Evolutionary conservation across 2,797 vertebrate genomes (phyloP), one percentile per base, ranked within the genome.

Genomic region (Anguilla obscura): DNA sequence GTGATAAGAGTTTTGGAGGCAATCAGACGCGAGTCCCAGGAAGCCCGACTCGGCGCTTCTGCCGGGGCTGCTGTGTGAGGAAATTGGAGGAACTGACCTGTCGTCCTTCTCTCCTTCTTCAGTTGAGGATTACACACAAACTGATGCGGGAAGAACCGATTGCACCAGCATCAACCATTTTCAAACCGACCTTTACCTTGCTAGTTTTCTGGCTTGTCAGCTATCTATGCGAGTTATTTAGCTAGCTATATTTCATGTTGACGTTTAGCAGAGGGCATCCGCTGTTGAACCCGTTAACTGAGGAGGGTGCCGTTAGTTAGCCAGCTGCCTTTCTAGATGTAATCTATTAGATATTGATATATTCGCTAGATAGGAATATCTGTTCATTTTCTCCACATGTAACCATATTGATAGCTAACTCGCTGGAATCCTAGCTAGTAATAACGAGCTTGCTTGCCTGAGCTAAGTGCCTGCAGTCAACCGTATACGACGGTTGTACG

Each of bases 141-240:
- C 90, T 86, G 91, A 94, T 91, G 90, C 91, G 92, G 88, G 50
- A 92, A 89, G 90, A 71, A 88, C 66, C 58, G 88, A 71, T 90
- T 84, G 86, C 83, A 86, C 84, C 91, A 88, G 58, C 76, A 63
- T 24, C 89, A 89, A 40, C 88, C 89, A 76, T 86, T 89, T 90
- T 87, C 58, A 91, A 0, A 85, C 87, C 83, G 85, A 87, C 87
- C 50, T 56, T 86, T 48, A 3, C 45, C 79, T n/a, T 45, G 76
- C 40, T 48, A 10, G 36, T 40, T 27, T 56, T 88, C 89, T 82
- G 88, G 74, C 48, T 14, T 24, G 60, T 30, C 27, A 12, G 12
- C 30, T 33, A 76, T 36, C 7, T 27, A 27, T 6, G 5, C 63
- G 74, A 14, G 14, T 40, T 79, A 40, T 79, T 36, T 76, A 33